These are phyloP conservation scores for Amblyopsis hoosieri DNA, from an alignment of 2,797 vertebrate species.

Conservation along the genomic window DNA sequence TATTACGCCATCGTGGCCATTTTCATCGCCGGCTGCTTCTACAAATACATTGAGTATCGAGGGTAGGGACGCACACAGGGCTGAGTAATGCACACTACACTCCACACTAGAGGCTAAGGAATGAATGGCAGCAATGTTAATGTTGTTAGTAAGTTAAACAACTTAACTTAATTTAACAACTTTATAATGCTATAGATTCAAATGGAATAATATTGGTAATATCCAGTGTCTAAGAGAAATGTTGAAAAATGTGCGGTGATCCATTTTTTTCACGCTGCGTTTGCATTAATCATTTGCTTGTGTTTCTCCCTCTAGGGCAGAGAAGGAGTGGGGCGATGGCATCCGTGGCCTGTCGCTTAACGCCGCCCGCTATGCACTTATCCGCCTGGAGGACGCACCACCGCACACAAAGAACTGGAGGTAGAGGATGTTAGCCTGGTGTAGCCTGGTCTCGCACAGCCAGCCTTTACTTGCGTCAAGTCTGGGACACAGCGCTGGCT, in stretches of 20 bases:
- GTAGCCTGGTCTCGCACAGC: too few species aligned
- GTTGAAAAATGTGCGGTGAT: constrained; percentile 18
- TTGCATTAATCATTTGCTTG: neutral
- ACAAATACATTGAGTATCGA: constrained; percentile 97
- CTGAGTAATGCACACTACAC: neutral
- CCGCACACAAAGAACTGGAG: constrained; percentile 99
- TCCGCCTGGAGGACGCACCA: constrained; percentile 89
- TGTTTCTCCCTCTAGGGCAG: constrained; percentile 77
- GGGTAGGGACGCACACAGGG: constrained; percentile 80
- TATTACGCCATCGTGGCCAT: constrained; percentile 94
- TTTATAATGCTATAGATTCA: too few species aligned
- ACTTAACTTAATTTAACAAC: too few species aligned
- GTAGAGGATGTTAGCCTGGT: constrained; percentile 60
- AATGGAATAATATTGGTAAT: too few species aligned
- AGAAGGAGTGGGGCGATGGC: constrained; percentile 97
- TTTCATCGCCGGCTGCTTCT: constrained; percentile 92
- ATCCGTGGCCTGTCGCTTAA: constrained; percentile 93
- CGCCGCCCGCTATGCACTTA: constrained; percentile 91
- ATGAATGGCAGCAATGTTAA: neutral
- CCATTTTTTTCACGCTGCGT: neutral
- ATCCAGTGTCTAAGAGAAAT: constrained; percentile 1
- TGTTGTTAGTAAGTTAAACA: too few species aligned
- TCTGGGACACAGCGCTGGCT: too few species aligned
- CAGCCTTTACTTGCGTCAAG: too few species aligned
- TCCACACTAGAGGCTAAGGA: neutral